Evolutionary conservation across 2,113 vertebrate species (phyloP), one percentile per base, ranked within the genome.

Genomic region (Theristicus caerulescens): DNA sequence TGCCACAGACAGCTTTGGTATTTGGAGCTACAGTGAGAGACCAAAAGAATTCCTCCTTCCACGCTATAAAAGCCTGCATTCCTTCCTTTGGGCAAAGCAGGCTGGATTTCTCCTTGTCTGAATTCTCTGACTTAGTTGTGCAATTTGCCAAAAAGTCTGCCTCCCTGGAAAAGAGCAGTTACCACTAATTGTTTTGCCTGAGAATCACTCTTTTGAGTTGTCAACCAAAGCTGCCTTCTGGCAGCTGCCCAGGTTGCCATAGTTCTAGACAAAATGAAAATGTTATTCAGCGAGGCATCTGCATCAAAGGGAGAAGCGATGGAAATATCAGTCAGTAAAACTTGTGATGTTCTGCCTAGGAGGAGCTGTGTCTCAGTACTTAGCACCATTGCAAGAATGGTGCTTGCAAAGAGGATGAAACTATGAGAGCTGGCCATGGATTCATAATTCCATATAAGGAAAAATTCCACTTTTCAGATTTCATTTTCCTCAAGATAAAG

Each of bases 261-360:
- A 96, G 97, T 16, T 96, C 38, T 94, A 97, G 95, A 97, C 93
- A 92, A 90, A 96, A 97, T 95, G 91, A 94, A 88, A 83, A 96
- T 86, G 86, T 95, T 86, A 81, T 90, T 94, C 89, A 77, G 51
- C 0, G 16, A 95, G 84, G 84, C 89, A 95, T 97, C 83, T 67
- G 95, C 40, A 96, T 94, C 81, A 73, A 80, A 93, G 86, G 1
- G 5, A 81, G 78, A 44, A 86, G 54, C 6, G 3, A 88, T 96
- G 93, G 93, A 97, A 97, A 93, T 93, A 90, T 94, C 89, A 93
- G 74, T 95, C 93, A 96, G 86, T 90, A 95, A 51, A 96, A 64
- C 74, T 80, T 88, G 62, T 86, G 89, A 66, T 89, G 89, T 34
- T 95, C 66, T 94, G 89, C 78, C 93, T 83, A 5, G 82, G 74